Conservation (phyloP, 1,140 invertebrate genomes). For the Protaetia brevitarsis region DNA sequence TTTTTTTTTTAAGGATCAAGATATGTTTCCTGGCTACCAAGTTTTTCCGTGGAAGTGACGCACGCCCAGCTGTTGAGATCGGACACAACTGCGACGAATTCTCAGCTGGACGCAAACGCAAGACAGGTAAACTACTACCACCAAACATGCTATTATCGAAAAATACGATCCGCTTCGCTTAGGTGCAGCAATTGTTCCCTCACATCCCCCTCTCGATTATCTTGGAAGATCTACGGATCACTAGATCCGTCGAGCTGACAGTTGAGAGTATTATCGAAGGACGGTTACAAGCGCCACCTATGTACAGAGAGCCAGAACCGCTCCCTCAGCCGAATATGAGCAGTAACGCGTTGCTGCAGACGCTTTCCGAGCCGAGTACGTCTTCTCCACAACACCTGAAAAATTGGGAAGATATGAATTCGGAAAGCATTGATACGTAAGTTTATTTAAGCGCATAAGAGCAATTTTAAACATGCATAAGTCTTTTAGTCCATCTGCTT, state of each 20-base stretch:
- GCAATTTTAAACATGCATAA: too few species aligned
- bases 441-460: too few species aligned
- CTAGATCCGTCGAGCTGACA: slow-evolving; percentile 74
- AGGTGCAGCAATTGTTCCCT: slow-evolving; percentile 79
- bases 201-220: slow-evolving; percentile 65
- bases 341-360: slow-evolving; percentile 31
- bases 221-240: slow-evolving; percentile 68
- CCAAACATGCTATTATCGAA: too few species aligned
- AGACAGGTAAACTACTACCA: slow-evolving; percentile 63
- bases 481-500: too few species aligned
- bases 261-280: slow-evolving; percentile 85
- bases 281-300: slow-evolving; percentile 58
- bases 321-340: slow-evolving; percentile 38
- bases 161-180: too few species aligned
- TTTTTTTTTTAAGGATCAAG: slow-evolving; percentile 60
- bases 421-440: slow-evolving; percentile 35
- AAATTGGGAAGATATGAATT: slow-evolving; percentile 37
- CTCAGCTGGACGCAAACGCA: slow-evolving; percentile 76
- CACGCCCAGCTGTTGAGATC: slow-evolving; percentile 58
- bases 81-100: slow-evolving; percentile 56
- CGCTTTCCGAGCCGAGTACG: slow-evolving; percentile 18
- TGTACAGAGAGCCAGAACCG: slow-evolving; percentile 50
- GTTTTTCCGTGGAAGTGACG: slow-evolving; percentile 84
- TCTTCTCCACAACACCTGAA: neutral
- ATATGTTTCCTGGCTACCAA: slow-evolving; percentile 85